Evolutionary conservation across 2,888 invertebrate genomes (phyloP).

Genomic region (Lasioglossum leucozonium): DNA sequence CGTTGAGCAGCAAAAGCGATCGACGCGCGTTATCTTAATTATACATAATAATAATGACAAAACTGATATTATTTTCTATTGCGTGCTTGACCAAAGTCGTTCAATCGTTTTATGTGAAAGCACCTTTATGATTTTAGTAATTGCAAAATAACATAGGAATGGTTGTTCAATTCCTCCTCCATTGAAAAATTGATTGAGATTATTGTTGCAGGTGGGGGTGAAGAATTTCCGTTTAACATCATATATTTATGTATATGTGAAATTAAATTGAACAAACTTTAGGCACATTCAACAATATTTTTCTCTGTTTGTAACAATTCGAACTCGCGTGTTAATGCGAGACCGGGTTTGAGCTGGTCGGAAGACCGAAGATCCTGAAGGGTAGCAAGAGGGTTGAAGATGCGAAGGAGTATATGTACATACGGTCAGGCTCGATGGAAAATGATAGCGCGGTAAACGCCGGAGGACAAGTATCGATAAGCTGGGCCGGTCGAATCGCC

Average conservation of each 20-base stretch:
- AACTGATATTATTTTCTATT: not conserved
- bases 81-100: not conserved
- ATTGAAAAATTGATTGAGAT: no score
- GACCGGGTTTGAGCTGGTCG: not conserved
- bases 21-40: not conserved
- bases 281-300: no score
- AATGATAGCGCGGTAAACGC: constrained; percentile 44
- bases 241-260: no score
- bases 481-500: constrained; percentile 30
- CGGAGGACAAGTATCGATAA: constrained; percentile 45
- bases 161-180: no score
- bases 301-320: not conserved
- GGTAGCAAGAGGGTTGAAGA: not conserved
- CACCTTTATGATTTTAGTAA: no score
- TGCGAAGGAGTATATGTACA: not conserved
- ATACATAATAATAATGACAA: not conserved
- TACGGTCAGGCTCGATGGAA: constrained; percentile 19
- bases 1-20: not conserved
- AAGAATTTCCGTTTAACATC: no score
- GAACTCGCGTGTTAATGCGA: not conserved
- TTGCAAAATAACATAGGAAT: no score
- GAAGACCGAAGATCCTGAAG: not conserved
- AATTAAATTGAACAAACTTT: no score
- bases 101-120: not conserved
- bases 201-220: no score